These are phyloP conservation scores for Villa cingulata DNA, from an alignment of 2,888 invertebrate genomes.

Conservation along the genomic window DNA sequence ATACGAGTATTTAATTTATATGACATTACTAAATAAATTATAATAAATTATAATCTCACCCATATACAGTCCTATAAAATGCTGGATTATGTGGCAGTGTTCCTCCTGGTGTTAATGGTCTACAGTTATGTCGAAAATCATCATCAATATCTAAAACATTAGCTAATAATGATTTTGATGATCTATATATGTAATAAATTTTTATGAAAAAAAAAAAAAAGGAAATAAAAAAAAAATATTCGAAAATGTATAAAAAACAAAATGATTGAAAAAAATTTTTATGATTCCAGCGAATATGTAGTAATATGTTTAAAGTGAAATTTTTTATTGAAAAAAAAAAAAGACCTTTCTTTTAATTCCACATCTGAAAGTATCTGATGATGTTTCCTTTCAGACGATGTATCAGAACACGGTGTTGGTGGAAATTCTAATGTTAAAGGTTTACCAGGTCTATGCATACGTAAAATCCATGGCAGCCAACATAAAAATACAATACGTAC, in stretches of 20 bases:
- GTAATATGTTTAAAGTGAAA: neutral
- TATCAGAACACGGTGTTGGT: conserved; percentile 41
- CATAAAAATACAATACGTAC: conserved; percentile 84
- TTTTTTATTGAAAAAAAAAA: neutral
- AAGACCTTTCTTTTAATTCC: conserved; percentile 64
- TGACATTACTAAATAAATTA: too few species aligned
- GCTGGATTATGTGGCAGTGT: conserved; percentile 44
- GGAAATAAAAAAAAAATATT: neutral
- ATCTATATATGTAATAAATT: too few species aligned
- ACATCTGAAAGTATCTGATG: conserved; percentile 66
- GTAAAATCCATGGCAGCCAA: conserved; percentile 93
- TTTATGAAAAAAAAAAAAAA: conserved; percentile 2
- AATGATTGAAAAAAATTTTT: too few species aligned
- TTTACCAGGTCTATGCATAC: conserved; percentile 72
- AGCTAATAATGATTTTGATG: conserved; percentile 88
- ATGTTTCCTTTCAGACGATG: conserved; percentile 52
- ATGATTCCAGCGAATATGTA: too few species aligned
- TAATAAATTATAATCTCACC: conserved; percentile 36
- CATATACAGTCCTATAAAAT: conserved; percentile 63
- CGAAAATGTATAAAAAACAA: neutral
- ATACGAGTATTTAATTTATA: too few species aligned
- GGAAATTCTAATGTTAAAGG: conserved; percentile 38
- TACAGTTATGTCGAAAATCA: conserved; percentile 74
- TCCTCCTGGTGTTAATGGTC: conserved; percentile 49
- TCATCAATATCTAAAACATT: conserved; percentile 96